Evolutionary conservation across 2,113 vertebrate species (phyloP).

Genomic region (Laterallus jamaicensis): DNA sequence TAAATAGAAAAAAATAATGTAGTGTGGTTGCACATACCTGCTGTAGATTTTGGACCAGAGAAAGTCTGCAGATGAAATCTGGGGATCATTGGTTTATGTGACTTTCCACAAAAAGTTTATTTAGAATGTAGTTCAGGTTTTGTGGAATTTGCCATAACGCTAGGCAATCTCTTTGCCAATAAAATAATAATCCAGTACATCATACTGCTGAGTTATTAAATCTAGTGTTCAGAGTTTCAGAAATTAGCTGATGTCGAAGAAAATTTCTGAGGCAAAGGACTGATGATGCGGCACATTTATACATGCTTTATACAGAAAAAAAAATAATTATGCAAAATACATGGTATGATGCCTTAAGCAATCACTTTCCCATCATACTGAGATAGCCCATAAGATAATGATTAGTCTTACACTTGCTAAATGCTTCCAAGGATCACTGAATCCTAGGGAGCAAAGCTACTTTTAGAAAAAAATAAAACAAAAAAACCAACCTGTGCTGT

Average conservation of each 20-base stretch:
- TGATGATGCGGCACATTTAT: background rate
- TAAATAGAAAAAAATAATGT: background rate
- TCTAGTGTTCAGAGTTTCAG: background rate
- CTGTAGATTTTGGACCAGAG: background rate
- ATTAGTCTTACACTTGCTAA: background rate
- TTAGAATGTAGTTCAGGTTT: background rate
- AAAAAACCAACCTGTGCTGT: background rate
- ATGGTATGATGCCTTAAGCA: background rate
- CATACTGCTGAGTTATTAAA: background rate
- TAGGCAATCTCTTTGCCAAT: background rate
- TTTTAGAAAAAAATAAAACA: background rate
- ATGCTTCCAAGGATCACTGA: background rate
- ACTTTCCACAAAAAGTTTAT: background rate
- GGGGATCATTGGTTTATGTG: background rate
- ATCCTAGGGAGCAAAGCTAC: background rate
- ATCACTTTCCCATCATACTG: background rate
- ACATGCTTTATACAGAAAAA: background rate
- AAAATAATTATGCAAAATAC: background rate
- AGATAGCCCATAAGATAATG: background rate
- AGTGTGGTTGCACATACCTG: background rate
- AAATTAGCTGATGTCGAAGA: slow-evolving; percentile 20
- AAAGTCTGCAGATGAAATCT: background rate
- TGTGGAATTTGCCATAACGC: background rate
- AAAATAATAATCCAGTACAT: background rate
- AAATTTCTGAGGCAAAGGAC: slow-evolving; percentile 1